Conservation (phyloP, 2,888 invertebrate species). For the Rhopalosiphum nymphaeae region DNA sequence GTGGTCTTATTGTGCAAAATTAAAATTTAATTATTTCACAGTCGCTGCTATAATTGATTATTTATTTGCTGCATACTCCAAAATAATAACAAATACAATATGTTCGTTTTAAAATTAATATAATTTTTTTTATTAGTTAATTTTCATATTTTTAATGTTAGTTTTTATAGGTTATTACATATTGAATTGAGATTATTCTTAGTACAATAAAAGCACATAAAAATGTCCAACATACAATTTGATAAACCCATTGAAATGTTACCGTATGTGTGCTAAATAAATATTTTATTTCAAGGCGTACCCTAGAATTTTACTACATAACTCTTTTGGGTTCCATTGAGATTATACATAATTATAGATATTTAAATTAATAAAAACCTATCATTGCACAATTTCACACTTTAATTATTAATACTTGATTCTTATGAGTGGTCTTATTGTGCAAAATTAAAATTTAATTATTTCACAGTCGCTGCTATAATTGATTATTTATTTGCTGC, state of each 20-base stretch:
- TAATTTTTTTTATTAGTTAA: too few relatives aligned
- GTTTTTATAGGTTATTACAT: background rate
- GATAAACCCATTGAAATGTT: constrained; percentile 35
- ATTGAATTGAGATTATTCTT: background rate
- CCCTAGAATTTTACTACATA: constrained; percentile 35
- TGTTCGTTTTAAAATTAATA: background rate
- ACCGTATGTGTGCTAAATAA: constrained; percentile 65
- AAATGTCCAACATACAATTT: constrained; percentile 62
- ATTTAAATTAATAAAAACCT: background rate
- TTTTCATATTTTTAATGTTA: too few relatives aligned
- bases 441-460: constrained; percentile 39
- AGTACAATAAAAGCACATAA: constrained; percentile 59
- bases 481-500: constrained; percentile 32
- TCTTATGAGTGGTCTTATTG: constrained; percentile 59
- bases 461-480: constrained; percentile 53
- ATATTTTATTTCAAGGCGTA: constrained; percentile 65
- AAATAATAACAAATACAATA: constrained; percentile 32
- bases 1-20: constrained; percentile 63
- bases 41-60: constrained; percentile 47
- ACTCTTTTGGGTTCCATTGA: constrained; percentile 57
- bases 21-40: background rate
- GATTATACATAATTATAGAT: constrained; percentile 35
- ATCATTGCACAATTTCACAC: constrained; percentile 51
- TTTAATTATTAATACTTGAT: constrained; percentile 38
- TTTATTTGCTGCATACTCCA: constrained; percentile 44